Percentiles rank a stretch among this genome's conserved stretches.
These are phyloP conservation scores for Theonella swinhoei DNA, from an alignment of 37 sponge, comb jelly and placozoan genomes.

Conservation along the genomic window DNA sequence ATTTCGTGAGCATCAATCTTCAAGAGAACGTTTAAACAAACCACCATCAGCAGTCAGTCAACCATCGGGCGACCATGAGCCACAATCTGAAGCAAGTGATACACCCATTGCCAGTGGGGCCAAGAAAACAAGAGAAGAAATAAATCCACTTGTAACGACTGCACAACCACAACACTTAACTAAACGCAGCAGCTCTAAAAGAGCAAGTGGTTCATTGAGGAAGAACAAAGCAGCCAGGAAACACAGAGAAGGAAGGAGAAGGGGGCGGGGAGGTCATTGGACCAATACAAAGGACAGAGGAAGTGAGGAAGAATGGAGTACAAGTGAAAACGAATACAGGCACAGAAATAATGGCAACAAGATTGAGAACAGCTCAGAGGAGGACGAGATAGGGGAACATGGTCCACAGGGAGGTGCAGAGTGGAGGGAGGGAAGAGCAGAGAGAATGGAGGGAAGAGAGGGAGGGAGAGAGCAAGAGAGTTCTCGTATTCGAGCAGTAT, in stretches of 20 bases:
- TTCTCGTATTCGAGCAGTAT: neutral
- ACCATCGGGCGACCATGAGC: too few species aligned
- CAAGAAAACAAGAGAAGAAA: too few species aligned
- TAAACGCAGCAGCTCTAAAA: too few species aligned
- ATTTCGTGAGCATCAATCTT: neutral
- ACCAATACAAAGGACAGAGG: neutral
- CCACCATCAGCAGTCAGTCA: too few species aligned
- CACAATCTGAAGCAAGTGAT: too few species aligned
- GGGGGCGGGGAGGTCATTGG: neutral
- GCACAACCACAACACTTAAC: too few species aligned
- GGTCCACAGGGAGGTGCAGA: neutral
- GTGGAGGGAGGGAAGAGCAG: neutral
- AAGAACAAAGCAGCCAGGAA: neutral
- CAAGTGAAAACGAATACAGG: too few species aligned
- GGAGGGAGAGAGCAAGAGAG: neutral
- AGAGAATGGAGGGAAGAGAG: neutral
- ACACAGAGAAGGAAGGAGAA: neutral
- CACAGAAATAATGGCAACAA: too few species aligned
- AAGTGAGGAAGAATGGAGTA: neutral
- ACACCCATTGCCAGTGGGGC: too few species aligned
- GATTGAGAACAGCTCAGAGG: neutral
- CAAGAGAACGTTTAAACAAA: too few species aligned
- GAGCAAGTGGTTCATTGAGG: too few species aligned
- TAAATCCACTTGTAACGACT: too few species aligned
- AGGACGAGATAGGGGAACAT: neutral